Conservation (phyloP, 64 coral and sea anemone species). For the Trachythela sp. region DNA sequence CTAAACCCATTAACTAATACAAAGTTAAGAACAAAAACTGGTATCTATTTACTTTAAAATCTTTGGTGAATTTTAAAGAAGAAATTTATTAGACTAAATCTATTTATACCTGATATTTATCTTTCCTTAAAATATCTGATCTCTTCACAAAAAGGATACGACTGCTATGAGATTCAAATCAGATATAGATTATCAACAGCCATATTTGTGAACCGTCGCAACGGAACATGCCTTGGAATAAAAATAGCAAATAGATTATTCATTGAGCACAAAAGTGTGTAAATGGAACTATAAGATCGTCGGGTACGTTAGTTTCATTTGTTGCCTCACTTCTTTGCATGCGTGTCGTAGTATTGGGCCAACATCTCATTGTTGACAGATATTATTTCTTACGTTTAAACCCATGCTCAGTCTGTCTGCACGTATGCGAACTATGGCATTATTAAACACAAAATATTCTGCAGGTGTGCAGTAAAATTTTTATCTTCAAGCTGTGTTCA, state of each 20-base stretch:
- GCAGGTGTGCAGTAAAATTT: too few species aligned
- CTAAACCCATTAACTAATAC: slow-evolving; percentile 84
- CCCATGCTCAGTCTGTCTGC: too few species aligned
- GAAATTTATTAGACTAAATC: too few species aligned
- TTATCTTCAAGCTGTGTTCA: background rate
- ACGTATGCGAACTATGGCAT: too few species aligned
- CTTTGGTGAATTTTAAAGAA: background rate
- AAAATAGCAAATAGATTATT: too few species aligned
- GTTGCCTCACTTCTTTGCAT: too few species aligned
- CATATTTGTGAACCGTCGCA: slow-evolving; percentile 91
- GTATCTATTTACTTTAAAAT: background rate
- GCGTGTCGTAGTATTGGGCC: too few species aligned
- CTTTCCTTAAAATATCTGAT: too few species aligned
- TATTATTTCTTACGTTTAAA: background rate
- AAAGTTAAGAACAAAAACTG: slow-evolving; percentile 36
- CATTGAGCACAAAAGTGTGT: background rate
- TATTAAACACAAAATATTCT: too few species aligned
- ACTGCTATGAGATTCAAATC: slow-evolving; percentile 96
- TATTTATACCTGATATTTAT: too few species aligned
- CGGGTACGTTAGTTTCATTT: too few species aligned
- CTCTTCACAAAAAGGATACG: slow-evolving; percentile 72
- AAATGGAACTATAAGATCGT: too few species aligned
- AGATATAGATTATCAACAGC: slow-evolving; percentile 75
- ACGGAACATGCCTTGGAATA: slow-evolving; percentile 74
- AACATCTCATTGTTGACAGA: background rate